Percentiles rank a stretch among this genome's conserved stretches.
These are phyloP conservation scores for Venustoraphidia nigricollis DNA, from an alignment of 2,888 invertebrate genomes.

Conservation along the genomic window DNA sequence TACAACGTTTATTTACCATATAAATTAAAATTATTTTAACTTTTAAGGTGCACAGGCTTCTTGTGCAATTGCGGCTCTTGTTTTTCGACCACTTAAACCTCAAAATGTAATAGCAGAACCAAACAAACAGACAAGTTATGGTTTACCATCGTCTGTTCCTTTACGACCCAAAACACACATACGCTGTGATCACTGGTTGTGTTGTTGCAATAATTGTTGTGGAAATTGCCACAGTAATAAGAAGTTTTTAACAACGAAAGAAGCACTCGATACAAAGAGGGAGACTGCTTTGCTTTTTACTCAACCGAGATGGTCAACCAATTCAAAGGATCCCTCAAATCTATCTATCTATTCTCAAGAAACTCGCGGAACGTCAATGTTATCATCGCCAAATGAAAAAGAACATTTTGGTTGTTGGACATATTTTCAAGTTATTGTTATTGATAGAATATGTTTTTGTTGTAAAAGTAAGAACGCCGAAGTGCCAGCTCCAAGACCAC, in stretches of 20 bases:
- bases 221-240: not conserved
- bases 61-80: conserved; percentile 11
- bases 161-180: too few species aligned
- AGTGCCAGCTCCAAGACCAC: conserved; percentile 25
- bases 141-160: too few species aligned
- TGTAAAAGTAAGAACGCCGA: not conserved
- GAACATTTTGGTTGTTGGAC: conserved; percentile 5
- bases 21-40: too few species aligned
- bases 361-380: too few species aligned
- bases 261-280: too few species aligned
- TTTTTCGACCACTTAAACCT: conserved; percentile 2
- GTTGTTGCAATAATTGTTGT: conserved; percentile 1
- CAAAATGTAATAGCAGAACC: not conserved
- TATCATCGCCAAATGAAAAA: not conserved
- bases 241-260: too few species aligned
- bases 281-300: too few species aligned
- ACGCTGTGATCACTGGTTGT: not conserved
- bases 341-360: too few species aligned
- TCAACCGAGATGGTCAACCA: too few species aligned
- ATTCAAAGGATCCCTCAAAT: too few species aligned
- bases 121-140: not conserved
- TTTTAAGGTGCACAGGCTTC: conserved; percentile 17
- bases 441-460: conserved; percentile 6
- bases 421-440: conserved; percentile 6
- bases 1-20: too few species aligned